phyloP scores from a whole-genome alignment of 2,888 invertebrate genomes.

The Platypus cylindrus region DNA sequence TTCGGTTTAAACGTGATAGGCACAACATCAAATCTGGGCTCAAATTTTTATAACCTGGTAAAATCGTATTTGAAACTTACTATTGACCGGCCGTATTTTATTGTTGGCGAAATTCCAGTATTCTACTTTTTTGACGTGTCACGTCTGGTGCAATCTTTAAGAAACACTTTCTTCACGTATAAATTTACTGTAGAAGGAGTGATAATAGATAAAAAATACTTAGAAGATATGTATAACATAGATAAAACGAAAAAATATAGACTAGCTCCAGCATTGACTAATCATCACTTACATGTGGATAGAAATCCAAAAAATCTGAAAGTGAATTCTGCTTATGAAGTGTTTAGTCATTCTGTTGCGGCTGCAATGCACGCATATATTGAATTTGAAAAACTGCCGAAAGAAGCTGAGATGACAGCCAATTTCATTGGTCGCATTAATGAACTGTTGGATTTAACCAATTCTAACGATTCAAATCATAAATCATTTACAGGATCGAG shows the following conservation, averaged over 20 bases:
- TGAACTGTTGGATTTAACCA: constrained; percentile 7
- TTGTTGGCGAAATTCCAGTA: background rate
- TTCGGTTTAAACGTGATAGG: constrained; percentile 13
- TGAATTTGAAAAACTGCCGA: constrained; percentile 7
- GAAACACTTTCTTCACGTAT: constrained; percentile 1
- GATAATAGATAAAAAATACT: constrained; percentile 4
- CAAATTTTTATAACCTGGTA: constrained; percentile 1
- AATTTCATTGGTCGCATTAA: constrained; percentile 7
- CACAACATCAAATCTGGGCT: constrained; percentile 11
- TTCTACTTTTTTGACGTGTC: constrained; percentile 1
- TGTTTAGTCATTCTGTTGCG: constrained; percentile 10
- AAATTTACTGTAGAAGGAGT: background rate
- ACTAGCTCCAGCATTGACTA: constrained; percentile 7
- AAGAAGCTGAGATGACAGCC: constrained; percentile 7
- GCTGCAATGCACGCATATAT: constrained; percentile 8
- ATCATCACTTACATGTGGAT: constrained; percentile 8
- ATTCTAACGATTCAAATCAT: constrained; percentile 3
- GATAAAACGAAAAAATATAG: constrained; percentile 6
- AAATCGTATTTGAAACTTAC: background rate
- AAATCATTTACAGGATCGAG: constrained; percentile 7
- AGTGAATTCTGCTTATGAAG: constrained; percentile 6
- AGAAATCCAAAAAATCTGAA: constrained; percentile 9
- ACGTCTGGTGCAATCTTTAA: background rate
- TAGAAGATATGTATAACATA: constrained; percentile 7
- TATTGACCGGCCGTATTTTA: background rate